A percentile compares a stretch with the other conserved stretches of the same genome.
These are phyloP conservation scores for Actias luna DNA, from an alignment of 2,888 invertebrate species.

Conservation along the genomic window DNA sequence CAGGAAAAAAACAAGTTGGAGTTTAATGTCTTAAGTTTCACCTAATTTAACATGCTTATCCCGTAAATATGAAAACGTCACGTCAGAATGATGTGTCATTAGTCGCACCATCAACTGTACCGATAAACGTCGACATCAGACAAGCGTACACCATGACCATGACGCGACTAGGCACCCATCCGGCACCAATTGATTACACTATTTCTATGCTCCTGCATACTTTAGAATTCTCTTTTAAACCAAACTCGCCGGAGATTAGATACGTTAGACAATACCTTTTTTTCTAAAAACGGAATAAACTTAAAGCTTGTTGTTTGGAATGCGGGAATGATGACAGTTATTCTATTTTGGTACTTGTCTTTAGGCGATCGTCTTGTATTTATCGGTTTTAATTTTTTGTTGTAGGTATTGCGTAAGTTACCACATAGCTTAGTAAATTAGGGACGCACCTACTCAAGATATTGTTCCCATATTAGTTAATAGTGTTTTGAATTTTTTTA, in stretches of 20 bases:
- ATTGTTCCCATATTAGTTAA: no score
- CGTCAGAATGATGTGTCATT: constrained; percentile 23
- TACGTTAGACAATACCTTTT: constrained; percentile 5
- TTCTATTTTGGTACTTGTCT: background rate
- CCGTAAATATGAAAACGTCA: constrained; percentile 13
- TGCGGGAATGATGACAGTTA: background rate
- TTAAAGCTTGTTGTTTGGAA: background rate
- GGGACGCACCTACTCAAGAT: no score
- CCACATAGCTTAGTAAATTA: no score
- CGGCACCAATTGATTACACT: constrained; percentile 66
- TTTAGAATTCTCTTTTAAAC: constrained; percentile 42
- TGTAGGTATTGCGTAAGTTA: no score
- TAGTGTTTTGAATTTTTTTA: no score
- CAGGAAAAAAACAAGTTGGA: no score
- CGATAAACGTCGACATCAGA: constrained; percentile 24
- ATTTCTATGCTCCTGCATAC: constrained; percentile 65
- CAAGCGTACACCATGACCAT: constrained; percentile 38
- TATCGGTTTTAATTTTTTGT: no score
- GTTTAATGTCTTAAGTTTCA: background rate
- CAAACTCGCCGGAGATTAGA: constrained; percentile 12
- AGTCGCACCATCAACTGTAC: constrained; percentile 18
- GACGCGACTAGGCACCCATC: constrained; percentile 58
- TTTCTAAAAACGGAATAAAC: background rate
- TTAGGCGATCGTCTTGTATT: background rate
- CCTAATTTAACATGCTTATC: constrained; percentile 27